These are phyloP conservation scores for Manis pentadactyla DNA, from an alignment of 2,797 vertebrate species.

Conservation along the genomic window DNA sequence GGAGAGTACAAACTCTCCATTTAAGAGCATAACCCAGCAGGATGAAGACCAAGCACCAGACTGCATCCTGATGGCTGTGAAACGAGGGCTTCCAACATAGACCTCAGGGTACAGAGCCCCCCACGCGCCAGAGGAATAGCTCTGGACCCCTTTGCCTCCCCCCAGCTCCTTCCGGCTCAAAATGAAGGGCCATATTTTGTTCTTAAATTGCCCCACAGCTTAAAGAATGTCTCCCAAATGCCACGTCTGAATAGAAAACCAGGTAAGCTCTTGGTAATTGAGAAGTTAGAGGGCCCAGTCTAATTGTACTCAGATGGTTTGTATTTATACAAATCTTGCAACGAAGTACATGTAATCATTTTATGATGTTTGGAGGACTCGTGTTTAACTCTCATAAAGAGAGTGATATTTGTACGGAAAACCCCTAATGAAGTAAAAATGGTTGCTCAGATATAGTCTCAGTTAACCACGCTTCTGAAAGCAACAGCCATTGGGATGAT, in stretches of 20 bases:
- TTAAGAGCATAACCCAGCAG: fast-evolving
- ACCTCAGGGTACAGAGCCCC: fast-evolving
- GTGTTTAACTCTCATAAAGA: fast-evolving
- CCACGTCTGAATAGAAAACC: fast-evolving
- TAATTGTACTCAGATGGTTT: background rate
- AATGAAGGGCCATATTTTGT: too few relatives aligned
- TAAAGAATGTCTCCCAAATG: background rate
- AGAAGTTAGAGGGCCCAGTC: fast-evolving
- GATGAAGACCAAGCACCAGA: fast-evolving
- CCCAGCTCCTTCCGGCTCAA: fast-evolving
- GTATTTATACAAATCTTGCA: background rate
- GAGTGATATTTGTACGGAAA: fast-evolving
- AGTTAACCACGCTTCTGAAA: fast-evolving
- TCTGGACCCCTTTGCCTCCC: fast-evolving
- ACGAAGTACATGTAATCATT: fast-evolving
- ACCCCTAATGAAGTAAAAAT: fast-evolving
- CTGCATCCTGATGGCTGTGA: fast-evolving
- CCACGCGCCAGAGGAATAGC: fast-evolving
- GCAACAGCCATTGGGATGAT: fast-evolving
- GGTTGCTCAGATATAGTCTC: fast-evolving
- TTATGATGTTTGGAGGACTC: fast-evolving
- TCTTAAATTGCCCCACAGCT: fast-evolving
- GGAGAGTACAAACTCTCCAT: fast-evolving
- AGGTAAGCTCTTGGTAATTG: fast-evolving
- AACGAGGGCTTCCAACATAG: fast-evolving